phyloP scores from a whole-genome alignment of 64 coral and sea anemone species.

The Stichodactyla helianthus region DNA sequence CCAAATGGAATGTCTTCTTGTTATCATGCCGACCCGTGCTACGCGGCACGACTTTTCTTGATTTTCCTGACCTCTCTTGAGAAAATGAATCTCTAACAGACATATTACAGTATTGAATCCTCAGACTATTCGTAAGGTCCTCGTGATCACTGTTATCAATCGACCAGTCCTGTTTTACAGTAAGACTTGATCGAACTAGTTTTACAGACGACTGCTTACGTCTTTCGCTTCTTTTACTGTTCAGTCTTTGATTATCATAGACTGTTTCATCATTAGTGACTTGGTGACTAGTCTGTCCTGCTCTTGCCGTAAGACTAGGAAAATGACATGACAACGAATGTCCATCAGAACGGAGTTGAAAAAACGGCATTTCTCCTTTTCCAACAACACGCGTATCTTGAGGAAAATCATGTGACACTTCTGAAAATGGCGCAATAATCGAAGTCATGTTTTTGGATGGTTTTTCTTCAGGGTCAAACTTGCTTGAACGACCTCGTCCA shows the following conservation, averaged over 20 bases:
- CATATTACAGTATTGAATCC: background rate
- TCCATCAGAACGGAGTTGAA: conserved; percentile 3
- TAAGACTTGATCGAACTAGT: background rate
- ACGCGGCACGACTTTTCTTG: background rate
- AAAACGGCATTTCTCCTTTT: conserved; percentile 26
- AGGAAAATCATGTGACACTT: background rate
- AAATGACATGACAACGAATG: background rate
- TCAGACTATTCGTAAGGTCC: background rate
- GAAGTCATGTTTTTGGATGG: background rate
- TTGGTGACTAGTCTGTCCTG: background rate
- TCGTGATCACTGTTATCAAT: background rate
- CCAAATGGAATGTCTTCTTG: conserved; percentile 13
- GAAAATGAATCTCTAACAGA: background rate
- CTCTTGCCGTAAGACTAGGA: background rate
- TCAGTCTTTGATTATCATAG: background rate
- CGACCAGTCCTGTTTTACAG: background rate
- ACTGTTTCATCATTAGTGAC: background rate
- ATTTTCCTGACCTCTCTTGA: background rate
- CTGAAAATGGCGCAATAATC: background rate
- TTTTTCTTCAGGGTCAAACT: background rate
- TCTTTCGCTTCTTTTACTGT: background rate
- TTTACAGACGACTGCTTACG: background rate
- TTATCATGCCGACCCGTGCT: background rate
- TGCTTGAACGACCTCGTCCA: background rate
- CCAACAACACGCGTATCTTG: background rate